Conservation (phyloP, 2,113 vertebrate genomes). For the Raja brachyura region DNA sequence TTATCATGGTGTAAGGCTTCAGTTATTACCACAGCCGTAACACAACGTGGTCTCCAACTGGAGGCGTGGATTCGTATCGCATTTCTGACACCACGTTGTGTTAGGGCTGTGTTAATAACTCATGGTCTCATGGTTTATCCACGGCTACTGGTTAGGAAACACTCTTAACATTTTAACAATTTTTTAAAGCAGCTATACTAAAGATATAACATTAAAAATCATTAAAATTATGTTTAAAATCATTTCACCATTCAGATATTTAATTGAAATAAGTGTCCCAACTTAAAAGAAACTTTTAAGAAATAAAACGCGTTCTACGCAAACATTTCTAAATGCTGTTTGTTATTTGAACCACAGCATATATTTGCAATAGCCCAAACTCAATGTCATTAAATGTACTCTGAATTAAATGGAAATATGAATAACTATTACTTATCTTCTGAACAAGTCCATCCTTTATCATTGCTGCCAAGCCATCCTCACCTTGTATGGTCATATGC, state of each 20-base stretch:
- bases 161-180: too few relatives aligned
- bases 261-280: background rate
- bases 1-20: too few relatives aligned
- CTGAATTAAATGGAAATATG: background rate
- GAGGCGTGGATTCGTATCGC: too few relatives aligned
- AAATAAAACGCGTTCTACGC: background rate
- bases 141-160: too few relatives aligned
- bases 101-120: too few relatives aligned
- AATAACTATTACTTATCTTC: constrained; percentile 76
- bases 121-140: too few relatives aligned
- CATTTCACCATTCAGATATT: background rate
- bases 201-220: too few relatives aligned
- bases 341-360: background rate
- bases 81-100: too few relatives aligned
- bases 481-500: constrained; percentile 63
- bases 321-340: background rate
- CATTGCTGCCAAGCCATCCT: constrained; percentile 63
- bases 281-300: background rate
- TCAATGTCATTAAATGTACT: background rate
- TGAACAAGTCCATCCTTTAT: constrained; percentile 69
- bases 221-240: background rate
- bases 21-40: too few relatives aligned
- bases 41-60: too few relatives aligned
- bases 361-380: background rate
- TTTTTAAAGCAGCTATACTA: too few relatives aligned